Conservation (phyloP, 2,113 vertebrate genomes). For the Solea solea region DNA sequence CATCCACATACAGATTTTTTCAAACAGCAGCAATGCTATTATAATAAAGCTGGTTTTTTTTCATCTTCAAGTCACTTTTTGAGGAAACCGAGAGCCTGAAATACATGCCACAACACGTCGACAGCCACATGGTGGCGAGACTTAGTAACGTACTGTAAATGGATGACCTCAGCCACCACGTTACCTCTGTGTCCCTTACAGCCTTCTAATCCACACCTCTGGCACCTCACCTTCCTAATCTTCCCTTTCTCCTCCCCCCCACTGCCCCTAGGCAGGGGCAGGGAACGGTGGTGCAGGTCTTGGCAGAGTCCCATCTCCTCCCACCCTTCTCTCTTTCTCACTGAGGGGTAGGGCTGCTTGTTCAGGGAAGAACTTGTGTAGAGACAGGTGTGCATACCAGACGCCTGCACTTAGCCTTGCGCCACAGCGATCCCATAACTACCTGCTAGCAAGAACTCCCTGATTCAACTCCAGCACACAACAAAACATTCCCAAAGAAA, state of each 20-base stretch:
- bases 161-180: conserved; percentile 56
- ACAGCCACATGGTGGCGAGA: conserved; percentile 3
- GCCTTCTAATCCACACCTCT: conserved; percentile 69
- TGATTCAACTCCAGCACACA: conserved; percentile 44
- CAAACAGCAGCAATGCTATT: not conserved
- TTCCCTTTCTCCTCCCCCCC: conserved; percentile 24
- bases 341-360: conserved; percentile 43
- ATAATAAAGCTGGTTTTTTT: not conserved
- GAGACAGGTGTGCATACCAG: conserved; percentile 84
- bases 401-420: conserved; percentile 60
- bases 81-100: conserved; percentile 2
- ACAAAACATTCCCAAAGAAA: conserved; percentile 24
- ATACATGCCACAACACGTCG: not conserved
- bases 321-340: conserved; percentile 16
- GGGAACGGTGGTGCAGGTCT: conserved; percentile 73
- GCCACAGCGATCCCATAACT: conserved; percentile 57
- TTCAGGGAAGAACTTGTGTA: conserved; percentile 48
- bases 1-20: conserved; percentile 25
- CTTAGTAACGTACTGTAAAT: conserved; percentile 10
- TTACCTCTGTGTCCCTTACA: conserved; percentile 67
- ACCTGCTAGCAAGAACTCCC: conserved; percentile 57
- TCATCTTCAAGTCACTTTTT: not conserved
- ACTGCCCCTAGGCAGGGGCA: conserved; percentile 68
- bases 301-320: conserved; percentile 63
- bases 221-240: conserved; percentile 44